These are phyloP conservation scores for Eupeodes corollae DNA, from an alignment of 1,140 invertebrate species.

Conservation along the genomic window DNA sequence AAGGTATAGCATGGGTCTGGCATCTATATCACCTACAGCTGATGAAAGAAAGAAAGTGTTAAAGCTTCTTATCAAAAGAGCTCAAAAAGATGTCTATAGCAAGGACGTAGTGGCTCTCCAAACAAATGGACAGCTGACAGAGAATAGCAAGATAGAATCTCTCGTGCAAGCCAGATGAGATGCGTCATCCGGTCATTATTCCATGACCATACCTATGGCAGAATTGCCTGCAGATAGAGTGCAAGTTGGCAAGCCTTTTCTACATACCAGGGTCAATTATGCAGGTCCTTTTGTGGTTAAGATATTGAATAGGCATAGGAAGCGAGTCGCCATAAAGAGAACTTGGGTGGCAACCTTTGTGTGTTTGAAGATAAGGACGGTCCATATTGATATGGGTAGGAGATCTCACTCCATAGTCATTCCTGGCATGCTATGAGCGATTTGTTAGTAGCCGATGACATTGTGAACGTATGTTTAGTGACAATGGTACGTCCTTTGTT, in stretches of 20 bases:
- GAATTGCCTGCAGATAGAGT: constrained; percentile 7
- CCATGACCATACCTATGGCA: no score
- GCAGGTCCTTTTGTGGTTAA: constrained; percentile 10
- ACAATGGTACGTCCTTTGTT: background rate
- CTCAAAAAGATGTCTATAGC: no score
- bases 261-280: constrained; percentile 20
- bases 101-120: no score
- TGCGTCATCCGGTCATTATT: no score
- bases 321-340: constrained; percentile 11
- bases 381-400: constrained; percentile 19
- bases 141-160: no score
- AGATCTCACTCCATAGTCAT: constrained; percentile 15
- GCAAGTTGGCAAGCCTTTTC: constrained; percentile 15
- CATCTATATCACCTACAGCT: no score
- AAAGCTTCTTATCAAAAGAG: no score
- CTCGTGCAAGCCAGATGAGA: no score
- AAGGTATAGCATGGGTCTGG: no score
- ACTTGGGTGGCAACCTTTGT: constrained; percentile 15
- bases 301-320: constrained; percentile 10
- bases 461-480: constrained; percentile 3
- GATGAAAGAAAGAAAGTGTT: no score
- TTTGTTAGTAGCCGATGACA: constrained; percentile 17
- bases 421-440: constrained; percentile 21
- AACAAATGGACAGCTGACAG: no score
- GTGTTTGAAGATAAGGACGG: constrained; percentile 12